Percentiles rank a stretch among this genome's conserved stretches.
phyloP scores from a whole-genome alignment of 1,140 invertebrate genomes.

The Drosophila bifasciata region DNA sequence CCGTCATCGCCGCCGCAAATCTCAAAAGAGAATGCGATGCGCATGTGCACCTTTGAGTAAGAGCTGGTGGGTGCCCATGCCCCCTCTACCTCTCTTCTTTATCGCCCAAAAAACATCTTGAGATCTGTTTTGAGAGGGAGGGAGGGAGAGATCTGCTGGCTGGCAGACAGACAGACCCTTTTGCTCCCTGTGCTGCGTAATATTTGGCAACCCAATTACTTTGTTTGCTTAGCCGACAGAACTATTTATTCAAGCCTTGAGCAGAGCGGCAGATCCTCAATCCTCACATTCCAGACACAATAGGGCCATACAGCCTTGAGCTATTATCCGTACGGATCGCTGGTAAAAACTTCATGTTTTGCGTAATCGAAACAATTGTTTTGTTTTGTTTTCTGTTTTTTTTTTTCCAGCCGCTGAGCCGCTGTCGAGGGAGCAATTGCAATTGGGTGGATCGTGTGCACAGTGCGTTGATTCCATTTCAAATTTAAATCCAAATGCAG shows the following conservation, averaged over 20 bases:
- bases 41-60: constrained; percentile 33
- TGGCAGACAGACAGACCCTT: too few species aligned
- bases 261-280: background rate
- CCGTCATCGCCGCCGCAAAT: constrained; percentile 14
- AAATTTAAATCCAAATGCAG: constrained; percentile 6
- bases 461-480: constrained; percentile 13
- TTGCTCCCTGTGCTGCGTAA: constrained; percentile 48
- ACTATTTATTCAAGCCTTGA: constrained; percentile 69
- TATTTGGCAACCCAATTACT: constrained; percentile 78
- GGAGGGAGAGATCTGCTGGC: constrained; percentile 13
- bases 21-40: constrained; percentile 36
- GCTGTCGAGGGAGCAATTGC: constrained; percentile 15
- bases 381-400: too few species aligned
- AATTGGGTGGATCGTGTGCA: constrained; percentile 17
- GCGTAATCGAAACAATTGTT: constrained; percentile 77
- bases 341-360: constrained; percentile 51
- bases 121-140: constrained; percentile 5
- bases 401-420: background rate
- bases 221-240: constrained; percentile 73
- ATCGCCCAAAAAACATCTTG: too few species aligned
- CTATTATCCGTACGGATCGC: constrained; percentile 68
- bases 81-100: too few species aligned
- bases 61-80: constrained; percentile 7
- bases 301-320: constrained; percentile 77
- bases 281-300: constrained; percentile 38